Conservation (phyloP, 1,140 invertebrate species). For the Notospermus geniculatus region DNA sequence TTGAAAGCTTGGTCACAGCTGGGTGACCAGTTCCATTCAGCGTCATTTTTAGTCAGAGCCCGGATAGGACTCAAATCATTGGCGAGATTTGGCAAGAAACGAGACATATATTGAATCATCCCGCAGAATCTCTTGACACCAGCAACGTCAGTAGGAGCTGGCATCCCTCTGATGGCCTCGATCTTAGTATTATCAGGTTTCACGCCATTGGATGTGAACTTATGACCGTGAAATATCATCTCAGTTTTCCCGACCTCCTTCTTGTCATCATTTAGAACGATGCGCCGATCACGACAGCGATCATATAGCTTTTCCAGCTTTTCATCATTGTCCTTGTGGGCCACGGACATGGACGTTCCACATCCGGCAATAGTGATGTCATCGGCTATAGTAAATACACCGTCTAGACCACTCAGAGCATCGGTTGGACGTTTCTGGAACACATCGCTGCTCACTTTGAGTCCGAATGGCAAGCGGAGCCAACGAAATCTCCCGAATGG, state of each 20-base stretch:
- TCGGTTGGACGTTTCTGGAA: too few species aligned
- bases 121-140: constrained; percentile 26
- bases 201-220: too few species aligned
- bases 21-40: constrained; percentile 25
- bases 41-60: constrained; percentile 26
- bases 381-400: too few species aligned
- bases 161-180: too few species aligned
- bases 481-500: too few species aligned
- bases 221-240: constrained; percentile 49
- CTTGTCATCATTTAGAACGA: constrained; percentile 28
- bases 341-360: too few species aligned
- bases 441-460: too few species aligned
- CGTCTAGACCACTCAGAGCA: too few species aligned
- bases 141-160: constrained; percentile 30
- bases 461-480: too few species aligned
- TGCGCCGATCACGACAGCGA: constrained; percentile 16
- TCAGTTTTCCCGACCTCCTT: constrained; percentile 17
- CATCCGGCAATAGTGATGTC: too few species aligned
- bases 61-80: constrained; percentile 38
- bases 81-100: constrained; percentile 47
- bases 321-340: constrained; percentile 4
- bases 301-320: constrained; percentile 14
- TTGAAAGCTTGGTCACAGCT: constrained; percentile 15
- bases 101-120: too few species aligned
- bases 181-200: too few species aligned